phyloP scores from a whole-genome alignment of 2,797 vertebrate species.

The Gambusia yucatana region DNA sequence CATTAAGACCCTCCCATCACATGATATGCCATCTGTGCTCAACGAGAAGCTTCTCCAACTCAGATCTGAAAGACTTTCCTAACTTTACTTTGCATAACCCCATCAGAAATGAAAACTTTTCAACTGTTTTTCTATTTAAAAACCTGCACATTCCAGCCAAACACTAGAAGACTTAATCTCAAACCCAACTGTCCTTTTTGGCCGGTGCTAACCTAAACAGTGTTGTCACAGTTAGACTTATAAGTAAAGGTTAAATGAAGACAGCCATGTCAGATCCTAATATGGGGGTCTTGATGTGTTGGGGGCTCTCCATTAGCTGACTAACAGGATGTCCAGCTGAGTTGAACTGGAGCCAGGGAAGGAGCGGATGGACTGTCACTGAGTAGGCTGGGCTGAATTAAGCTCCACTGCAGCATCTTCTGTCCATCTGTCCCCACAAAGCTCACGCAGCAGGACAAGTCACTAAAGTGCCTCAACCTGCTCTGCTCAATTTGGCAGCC shows the following conservation, averaged over 20 bases:
- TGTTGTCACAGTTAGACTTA: conserved; percentile 58
- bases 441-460: conserved; percentile 56
- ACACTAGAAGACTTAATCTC: conserved; percentile 22
- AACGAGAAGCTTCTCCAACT: conserved; percentile 27
- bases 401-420: conserved; percentile 71
- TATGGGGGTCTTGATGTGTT: conserved; percentile 51
- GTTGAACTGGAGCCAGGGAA: conserved; percentile 67
- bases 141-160: conserved; percentile 34
- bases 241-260: conserved; percentile 78
- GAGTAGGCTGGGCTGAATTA: conserved; percentile 66
- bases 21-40: not conserved
- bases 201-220: conserved; percentile 35
- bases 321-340: conserved; percentile 66
- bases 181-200: conserved; percentile 46
- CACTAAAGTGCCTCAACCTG: conserved; percentile 63
- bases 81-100: conserved; percentile 18
- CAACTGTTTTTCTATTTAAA: conserved; percentile 20
- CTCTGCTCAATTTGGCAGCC: conserved; percentile 66
- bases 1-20: not conserved
- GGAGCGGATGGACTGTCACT: conserved; percentile 72
- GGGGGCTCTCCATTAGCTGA: conserved; percentile 61
- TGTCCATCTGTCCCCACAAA: conserved; percentile 75
- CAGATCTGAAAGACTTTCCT: not conserved
- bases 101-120: conserved; percentile 26
- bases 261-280: conserved; percentile 71